Conservation (phyloP, 2,797 vertebrate genomes). For the Delichon dasypus region DNA sequence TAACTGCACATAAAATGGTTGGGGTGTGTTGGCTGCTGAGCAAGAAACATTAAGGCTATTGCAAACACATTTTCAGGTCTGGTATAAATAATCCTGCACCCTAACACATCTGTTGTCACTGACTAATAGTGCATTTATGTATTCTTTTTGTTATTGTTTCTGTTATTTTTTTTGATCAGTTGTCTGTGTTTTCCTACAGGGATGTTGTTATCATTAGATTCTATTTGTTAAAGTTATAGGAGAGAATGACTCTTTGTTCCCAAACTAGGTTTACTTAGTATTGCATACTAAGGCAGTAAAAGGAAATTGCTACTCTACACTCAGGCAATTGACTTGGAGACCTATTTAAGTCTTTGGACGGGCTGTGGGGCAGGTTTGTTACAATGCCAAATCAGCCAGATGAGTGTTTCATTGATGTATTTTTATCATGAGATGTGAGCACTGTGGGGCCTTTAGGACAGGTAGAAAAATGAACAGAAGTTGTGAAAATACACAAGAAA, state of each 20-base stretch:
- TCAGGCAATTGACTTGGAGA: not conserved
- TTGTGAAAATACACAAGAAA: not conserved
- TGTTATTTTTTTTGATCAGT: not conserved
- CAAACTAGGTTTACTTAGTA: not conserved
- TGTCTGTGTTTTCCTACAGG: not conserved
- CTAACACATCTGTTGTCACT: not conserved
- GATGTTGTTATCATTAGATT: not conserved
- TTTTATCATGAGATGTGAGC: not conserved
- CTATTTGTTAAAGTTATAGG: not conserved
- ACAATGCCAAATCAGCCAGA: not conserved
- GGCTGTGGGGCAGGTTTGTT: not conserved
- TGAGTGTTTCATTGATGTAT: not conserved
- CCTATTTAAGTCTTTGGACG: not conserved
- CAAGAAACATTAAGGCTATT: not conserved
- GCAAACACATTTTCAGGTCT: not conserved
- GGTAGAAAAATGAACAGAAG: not conserved
- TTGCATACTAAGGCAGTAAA: not conserved
- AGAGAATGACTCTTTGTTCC: not conserved
- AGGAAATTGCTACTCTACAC: not conserved
- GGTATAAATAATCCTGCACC: not conserved
- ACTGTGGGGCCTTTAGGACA: not conserved
- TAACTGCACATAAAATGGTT: slow-evolving; percentile 57
- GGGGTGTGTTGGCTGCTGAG: slow-evolving; percentile 24
- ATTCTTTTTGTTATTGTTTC: not conserved
- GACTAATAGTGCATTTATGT: not conserved